Conservation (phyloP, 2,888 invertebrate genomes). For the Labia minor region DNA sequence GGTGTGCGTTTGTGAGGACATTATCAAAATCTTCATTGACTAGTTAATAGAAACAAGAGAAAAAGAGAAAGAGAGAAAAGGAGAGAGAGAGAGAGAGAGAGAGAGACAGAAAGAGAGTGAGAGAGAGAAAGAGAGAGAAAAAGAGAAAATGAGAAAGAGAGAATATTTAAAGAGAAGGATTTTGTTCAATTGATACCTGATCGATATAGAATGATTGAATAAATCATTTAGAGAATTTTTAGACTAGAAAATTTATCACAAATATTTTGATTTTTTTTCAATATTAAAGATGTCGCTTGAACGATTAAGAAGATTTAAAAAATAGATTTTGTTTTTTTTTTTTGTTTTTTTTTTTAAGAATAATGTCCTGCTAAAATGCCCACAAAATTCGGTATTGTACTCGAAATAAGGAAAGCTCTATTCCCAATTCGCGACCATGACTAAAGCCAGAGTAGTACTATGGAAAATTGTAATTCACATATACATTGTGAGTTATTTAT, state of each 20-base stretch:
- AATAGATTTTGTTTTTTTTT: too few relatives aligned
- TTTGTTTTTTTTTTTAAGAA: not conserved
- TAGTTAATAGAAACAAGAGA: not conserved
- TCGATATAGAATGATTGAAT: too few relatives aligned
- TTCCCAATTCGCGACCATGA: not conserved
- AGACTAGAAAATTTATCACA: conserved; percentile 13
- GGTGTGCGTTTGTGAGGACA: conserved; percentile 7
- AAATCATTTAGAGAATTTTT: not conserved
- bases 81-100: too few relatives aligned
- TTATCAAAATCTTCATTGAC: not conserved
- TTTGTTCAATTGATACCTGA: too few relatives aligned
- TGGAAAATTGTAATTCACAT: conserved; percentile 13
- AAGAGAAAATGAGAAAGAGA: too few relatives aligned
- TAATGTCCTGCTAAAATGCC: not conserved
- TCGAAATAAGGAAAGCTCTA: conserved; percentile 7
- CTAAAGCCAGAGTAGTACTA: conserved; percentile 2
- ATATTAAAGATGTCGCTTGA: not conserved
- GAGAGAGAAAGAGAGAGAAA: too few relatives aligned
- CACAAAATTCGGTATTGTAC: not conserved
- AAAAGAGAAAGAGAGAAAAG: too few relatives aligned
- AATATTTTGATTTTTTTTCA: not conserved
- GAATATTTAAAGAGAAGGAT: too few relatives aligned
- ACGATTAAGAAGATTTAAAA: not conserved
- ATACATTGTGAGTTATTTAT: conserved; percentile 13
- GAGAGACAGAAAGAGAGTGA: too few relatives aligned